Evolutionary conservation across 2,113 vertebrate species (phyloP), one percentile per base, ranked within the genome.

Genomic region (Agelaius phoeniceus): DNA sequence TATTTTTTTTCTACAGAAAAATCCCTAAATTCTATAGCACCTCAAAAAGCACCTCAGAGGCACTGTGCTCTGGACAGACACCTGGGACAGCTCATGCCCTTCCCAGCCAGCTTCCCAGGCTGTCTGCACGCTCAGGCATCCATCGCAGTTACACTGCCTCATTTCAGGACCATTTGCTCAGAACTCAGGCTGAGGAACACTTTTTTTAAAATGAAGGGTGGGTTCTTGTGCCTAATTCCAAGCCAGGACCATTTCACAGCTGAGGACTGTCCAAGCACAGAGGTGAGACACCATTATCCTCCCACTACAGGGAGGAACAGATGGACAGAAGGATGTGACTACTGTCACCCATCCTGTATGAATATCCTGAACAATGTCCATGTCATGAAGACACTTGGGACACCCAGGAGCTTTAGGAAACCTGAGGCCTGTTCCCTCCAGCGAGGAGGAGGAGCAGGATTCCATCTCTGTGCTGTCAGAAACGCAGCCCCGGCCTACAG

Each of bases 261-360:
- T 44, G 20, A 8, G 30, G 4, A 1, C 14, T 72, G 4, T 10
- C 41, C 22, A 49, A 52, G 30, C 1, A 4, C 15, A 26, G 51
- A 46, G 15, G 4, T 1, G 3, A 19, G 5, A 2, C 3, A 52
- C 19, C 1, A 2, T 44, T 31, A 49, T 26, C 41, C 12, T 57
- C 20, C 15, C 1, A 0, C 19, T 11, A 2, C 0, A 0, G n/a
- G 10, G 9, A 2, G 48, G 27, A 78, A 44, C 0, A 0, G 27
- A 24, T 17, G 15, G 39, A 8, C 41, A 49, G 37, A 28, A 69
- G 6, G 6, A 5, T 52, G 12, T 2, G 3, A 21, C 10, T 27
- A 0, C 6, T 10, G 2, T 8, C n/a, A 1, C 8, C 27, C 2
- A 0, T 7, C 31, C 49, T 35, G 11, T 37, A 11, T 3, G 15